Evolutionary conservation across 2,888 invertebrate species (phyloP).

Genomic region (Agrenia bidenticulata): DNA sequence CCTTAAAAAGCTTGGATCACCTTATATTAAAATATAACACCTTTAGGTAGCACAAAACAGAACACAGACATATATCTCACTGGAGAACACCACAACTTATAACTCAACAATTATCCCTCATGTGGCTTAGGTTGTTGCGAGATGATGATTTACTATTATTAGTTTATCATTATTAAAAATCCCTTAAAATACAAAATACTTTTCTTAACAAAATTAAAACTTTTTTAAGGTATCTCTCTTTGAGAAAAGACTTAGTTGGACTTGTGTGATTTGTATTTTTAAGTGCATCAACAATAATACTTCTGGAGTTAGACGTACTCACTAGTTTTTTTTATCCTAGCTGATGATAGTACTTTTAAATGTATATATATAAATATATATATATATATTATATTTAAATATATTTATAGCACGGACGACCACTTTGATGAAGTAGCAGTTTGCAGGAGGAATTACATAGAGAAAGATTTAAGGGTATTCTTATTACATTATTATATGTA

Average conservation of each 20-base stretch:
- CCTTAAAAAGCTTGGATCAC: constrained; percentile 3
- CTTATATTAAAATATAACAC: constrained; percentile 7
- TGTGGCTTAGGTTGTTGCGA: neutral
- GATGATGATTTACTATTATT: neutral
- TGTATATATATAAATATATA: neutral
- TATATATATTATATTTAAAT: neutral
- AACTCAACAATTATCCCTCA: neutral
- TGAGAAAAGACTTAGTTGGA: constrained; percentile 5
- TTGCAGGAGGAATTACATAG: neutral
- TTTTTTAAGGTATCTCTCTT: constrained; percentile 1
- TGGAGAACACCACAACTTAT: constrained; percentile 15
- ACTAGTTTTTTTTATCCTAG: neutral
- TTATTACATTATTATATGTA: too few relatives aligned
- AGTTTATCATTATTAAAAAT: neutral
- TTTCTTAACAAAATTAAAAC: neutral
- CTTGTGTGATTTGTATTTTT: constrained; percentile 10
- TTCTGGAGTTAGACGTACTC: neutral
- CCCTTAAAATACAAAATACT: neutral
- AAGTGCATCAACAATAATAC: constrained; percentile 6
- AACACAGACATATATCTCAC: constrained; percentile 46
- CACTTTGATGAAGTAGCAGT: neutral
- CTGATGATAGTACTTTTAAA: neutral
- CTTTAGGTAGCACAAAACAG: constrained; percentile 36
- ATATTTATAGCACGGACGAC: constrained; percentile 5
- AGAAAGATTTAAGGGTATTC: constrained; percentile 3